These are phyloP conservation scores for Phoebastria nigripes DNA, from an alignment of 2,797 vertebrate species.

Conservation along the genomic window DNA sequence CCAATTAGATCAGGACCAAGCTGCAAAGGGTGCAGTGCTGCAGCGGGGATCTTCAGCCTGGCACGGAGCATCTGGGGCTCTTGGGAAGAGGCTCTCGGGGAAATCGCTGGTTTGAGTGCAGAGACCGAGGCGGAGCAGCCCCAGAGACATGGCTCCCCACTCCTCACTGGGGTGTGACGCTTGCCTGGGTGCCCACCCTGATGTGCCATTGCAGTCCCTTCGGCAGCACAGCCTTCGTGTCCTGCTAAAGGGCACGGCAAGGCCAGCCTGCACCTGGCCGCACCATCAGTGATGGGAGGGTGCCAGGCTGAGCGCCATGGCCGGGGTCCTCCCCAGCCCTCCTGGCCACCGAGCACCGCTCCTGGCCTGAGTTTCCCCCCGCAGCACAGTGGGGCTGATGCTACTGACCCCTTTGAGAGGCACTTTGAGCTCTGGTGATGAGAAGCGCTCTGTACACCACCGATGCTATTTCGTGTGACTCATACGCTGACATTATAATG, in stretches of 20 bases:
- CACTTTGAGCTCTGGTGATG: not conserved
- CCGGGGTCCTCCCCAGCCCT: not conserved
- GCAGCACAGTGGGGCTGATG: accelerated
- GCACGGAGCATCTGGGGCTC: not conserved
- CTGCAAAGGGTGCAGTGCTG: not conserved
- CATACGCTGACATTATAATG: accelerated
- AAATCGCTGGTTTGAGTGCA: not conserved
- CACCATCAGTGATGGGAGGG: accelerated
- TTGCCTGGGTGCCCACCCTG: not conserved
- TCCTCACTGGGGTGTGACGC: not conserved
- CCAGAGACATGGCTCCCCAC: accelerated
- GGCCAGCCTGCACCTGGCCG: accelerated
- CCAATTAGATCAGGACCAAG: not conserved
- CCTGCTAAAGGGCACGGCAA: not conserved
- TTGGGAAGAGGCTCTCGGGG: not conserved
- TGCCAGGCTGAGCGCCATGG: not conserved
- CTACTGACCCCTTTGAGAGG: not conserved
- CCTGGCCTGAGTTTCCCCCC: not conserved
- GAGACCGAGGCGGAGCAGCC: not conserved
- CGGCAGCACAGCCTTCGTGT: not conserved
- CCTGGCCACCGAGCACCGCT: not conserved
- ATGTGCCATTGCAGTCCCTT: not conserved
- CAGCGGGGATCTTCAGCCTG: not conserved
- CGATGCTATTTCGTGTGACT: not conserved
- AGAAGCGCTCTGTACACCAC: not conserved